Evolutionary conservation across 1,140 invertebrate genomes (phyloP).

Genomic region (Aphis gossypii): DNA sequence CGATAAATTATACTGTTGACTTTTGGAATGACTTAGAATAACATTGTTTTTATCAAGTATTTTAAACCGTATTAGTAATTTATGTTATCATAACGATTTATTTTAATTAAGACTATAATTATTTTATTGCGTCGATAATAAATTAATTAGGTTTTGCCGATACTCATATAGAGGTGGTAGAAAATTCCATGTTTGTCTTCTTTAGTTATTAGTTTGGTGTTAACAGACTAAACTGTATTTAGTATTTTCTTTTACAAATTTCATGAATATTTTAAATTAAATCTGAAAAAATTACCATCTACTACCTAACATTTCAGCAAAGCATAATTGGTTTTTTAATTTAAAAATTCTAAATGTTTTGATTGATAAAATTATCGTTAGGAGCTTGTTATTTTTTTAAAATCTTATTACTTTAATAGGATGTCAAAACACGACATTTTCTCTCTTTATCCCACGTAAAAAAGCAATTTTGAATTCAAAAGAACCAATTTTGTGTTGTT

Average conservation of each 20-base stretch:
- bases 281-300: background rate
- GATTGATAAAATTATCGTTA: background rate
- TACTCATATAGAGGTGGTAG: background rate
- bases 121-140: background rate
- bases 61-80: background rate
- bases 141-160: background rate
- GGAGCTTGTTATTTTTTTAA: background rate
- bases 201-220: background rate
- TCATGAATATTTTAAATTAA: background rate
- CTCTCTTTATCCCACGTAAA: background rate
- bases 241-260: background rate
- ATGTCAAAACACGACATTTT: background rate
- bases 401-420: background rate
- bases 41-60: slow-evolving; percentile 2
- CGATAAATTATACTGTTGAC: slow-evolving; percentile 4
- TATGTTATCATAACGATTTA: background rate
- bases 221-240: background rate
- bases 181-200: background rate
- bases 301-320: background rate
- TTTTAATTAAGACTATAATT: slow-evolving; percentile 24
- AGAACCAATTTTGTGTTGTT: background rate
- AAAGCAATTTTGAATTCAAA: background rate
- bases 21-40: background rate
- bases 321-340: background rate
- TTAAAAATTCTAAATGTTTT: slow-evolving; percentile 8